These are phyloP conservation scores for Melanchra persicariae DNA, from an alignment of 2,888 invertebrate genomes.

Conservation along the genomic window DNA sequence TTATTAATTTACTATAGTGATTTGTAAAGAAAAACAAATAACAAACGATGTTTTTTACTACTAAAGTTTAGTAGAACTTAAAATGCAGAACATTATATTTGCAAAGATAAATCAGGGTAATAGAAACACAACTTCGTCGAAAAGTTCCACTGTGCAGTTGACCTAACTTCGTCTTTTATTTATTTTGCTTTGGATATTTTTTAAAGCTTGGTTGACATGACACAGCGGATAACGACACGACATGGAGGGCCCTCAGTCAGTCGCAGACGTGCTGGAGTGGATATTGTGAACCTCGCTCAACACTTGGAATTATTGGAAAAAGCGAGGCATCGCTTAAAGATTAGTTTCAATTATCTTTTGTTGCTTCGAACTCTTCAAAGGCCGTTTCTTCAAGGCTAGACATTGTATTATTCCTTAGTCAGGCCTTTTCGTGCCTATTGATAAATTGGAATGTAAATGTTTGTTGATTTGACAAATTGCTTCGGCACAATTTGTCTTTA, in stretches of 20 bases:
- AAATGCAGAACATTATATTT: constrained; percentile 26
- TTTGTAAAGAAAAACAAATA: neutral
- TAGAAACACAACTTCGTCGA: neutral
- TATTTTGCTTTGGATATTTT: constrained; percentile 35
- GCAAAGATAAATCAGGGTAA: constrained; percentile 12
- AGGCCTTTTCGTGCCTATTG: constrained; percentile 26
- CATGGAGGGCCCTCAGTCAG: constrained; percentile 61
- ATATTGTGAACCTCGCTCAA: constrained; percentile 60
- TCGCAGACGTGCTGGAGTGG: constrained; percentile 78
- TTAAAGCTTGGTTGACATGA: constrained; percentile 63
- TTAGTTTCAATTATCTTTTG: constrained; percentile 57
- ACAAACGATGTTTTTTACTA: too few relatives aligned
- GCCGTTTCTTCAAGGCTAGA: constrained; percentile 22
- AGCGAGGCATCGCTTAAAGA: constrained; percentile 40
- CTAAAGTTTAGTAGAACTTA: neutral
- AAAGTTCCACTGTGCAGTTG: constrained; percentile 22
- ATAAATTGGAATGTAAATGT: constrained; percentile 42
- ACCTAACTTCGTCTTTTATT: constrained; percentile 31
- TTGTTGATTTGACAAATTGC: constrained; percentile 39
- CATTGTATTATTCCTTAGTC: constrained; percentile 25
- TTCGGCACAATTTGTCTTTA: constrained; percentile 1
- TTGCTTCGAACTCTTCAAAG: constrained; percentile 23
- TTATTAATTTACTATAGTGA: neutral
- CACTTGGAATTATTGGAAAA: constrained; percentile 63
- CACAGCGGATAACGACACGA: constrained; percentile 60